Evolutionary conservation across 1,140 invertebrate species (phyloP), one percentile per base, ranked within the genome.

Genomic region (Drosophila tristis): DNA sequence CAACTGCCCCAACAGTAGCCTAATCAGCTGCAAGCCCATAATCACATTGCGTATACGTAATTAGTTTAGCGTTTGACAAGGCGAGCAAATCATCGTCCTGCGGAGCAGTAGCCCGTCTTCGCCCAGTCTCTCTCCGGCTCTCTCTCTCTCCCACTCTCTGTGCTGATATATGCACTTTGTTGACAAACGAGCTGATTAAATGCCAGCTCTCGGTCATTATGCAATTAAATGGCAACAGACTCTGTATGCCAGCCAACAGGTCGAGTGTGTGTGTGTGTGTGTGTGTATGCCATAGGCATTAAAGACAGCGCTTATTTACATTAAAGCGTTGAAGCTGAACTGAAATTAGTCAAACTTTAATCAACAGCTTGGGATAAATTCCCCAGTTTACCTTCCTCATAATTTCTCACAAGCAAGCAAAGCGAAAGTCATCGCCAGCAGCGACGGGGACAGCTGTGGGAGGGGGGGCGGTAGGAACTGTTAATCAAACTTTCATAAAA

Each of bases 101-200:
- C 16, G 20, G 23, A 16, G 44, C 9, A 35, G 4, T 15, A 20
- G 20, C 5, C 13, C 4, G 42, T 39, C 16, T 26, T 5, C 48
- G 7, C 23, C 25, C 25, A 54, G 15, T 29, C 49, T 23, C 25
- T 68, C 7, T 54, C 45, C 16, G 23, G 39, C 42, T 50, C 11
- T 49, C 26, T 20, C 9, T 7, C 11, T 39, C 7, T 49, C 49
- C 11, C 29, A 47, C 23, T 9, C 15, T 57, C 65, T 49, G 49
- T 78, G 64, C 56, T 78, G 61, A 74, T 78, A 75, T 66, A 89
- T 89, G 82, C 78, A 82, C 84, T 86, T 86, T 82, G 84, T 84
- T 87, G 82, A 89, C 82, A 87, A 89, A 87, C 79, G 66, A 89
- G 64, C 82, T 87, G 82, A 89, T 87, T 87, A 89, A 89, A 87